Evolutionary conservation across 2,797 vertebrate species (phyloP).

Genomic region (Philypnodon macrostomus): DNA sequence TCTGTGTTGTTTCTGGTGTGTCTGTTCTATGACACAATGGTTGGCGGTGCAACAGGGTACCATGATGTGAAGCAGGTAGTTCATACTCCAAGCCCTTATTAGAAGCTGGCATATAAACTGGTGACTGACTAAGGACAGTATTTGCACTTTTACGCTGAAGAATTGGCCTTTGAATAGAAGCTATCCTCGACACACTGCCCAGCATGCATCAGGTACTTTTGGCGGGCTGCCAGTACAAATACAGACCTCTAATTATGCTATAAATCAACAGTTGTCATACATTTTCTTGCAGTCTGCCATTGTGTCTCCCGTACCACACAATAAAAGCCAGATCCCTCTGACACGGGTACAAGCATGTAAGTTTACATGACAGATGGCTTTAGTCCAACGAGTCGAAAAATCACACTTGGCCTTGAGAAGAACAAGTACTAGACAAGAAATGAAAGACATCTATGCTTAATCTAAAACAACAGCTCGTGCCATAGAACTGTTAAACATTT

Average conservation of each 20-base stretch:
- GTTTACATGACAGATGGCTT: slow-evolving; percentile 47
- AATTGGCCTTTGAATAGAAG: slow-evolving; percentile 22
- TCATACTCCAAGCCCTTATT: slow-evolving; percentile 6
- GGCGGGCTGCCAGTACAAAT: slow-evolving; percentile 68
- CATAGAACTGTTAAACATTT: slow-evolving; percentile 25
- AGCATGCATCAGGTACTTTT: slow-evolving; percentile 60
- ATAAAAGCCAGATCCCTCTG: slow-evolving; percentile 62
- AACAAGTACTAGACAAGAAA: slow-evolving; percentile 2
- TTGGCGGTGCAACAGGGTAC: slow-evolving; percentile 25
- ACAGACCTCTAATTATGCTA: slow-evolving; percentile 68
- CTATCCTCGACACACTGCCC: slow-evolving; percentile 48
- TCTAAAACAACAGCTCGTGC: slow-evolving; percentile 35
- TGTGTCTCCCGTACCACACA: slow-evolving; percentile 58
- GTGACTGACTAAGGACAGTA: slow-evolving; percentile 24
- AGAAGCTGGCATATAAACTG: slow-evolving; percentile 19
- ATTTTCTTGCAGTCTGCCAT: slow-evolving; percentile 55
- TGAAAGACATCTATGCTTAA: slow-evolving; percentile 23
- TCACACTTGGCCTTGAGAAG: slow-evolving; percentile 35
- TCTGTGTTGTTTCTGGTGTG: slow-evolving; percentile 58
- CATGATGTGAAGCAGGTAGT: slow-evolving; percentile 43
- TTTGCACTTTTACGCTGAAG: slow-evolving; percentile 21
- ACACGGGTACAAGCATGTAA: slow-evolving; percentile 39
- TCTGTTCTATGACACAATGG: slow-evolving; percentile 30
- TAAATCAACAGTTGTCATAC: slow-evolving; percentile 72
- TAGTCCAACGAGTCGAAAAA: slow-evolving; percentile 42